Percentiles rank a stretch among this genome's conserved stretches.
These are phyloP conservation scores for Sorex maritimensis DNA, from an alignment of 2,797 vertebrate genomes.

Conservation along the genomic window DNA sequence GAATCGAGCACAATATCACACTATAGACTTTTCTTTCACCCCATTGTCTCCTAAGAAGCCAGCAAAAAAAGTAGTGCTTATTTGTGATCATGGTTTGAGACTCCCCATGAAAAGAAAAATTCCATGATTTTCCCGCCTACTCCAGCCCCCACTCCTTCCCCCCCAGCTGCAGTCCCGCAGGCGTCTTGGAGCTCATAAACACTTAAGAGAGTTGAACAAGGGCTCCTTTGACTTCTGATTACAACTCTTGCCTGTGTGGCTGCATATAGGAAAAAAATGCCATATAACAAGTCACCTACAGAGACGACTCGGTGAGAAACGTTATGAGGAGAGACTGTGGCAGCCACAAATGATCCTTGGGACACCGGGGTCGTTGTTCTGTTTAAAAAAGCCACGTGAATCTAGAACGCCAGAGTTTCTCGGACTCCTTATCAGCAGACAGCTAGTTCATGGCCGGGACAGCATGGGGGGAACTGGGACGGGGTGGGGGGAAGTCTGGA, in stretches of 20 bases:
- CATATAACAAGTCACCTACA: slow-evolving; percentile 66
- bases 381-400: slow-evolving; percentile 52
- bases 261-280: slow-evolving; percentile 62
- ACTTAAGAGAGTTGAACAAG: slow-evolving; percentile 72
- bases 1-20: slow-evolving; percentile 34
- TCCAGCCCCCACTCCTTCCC: too few species aligned
- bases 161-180: background rate
- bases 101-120: slow-evolving; percentile 65
- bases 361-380: slow-evolving; percentile 39
- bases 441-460: background rate
- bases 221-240: slow-evolving; percentile 72
- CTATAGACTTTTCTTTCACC: slow-evolving; percentile 70
- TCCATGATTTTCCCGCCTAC: background rate
- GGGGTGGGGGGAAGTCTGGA: too few species aligned
- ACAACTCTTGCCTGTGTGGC: slow-evolving; percentile 68
- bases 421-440: slow-evolving; percentile 30
- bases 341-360: slow-evolving; percentile 23
- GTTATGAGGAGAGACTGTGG: background rate
- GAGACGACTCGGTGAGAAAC: slow-evolving; percentile 53
- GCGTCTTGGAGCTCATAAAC: slow-evolving; percentile 69
- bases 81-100: slow-evolving; percentile 75
- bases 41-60: slow-evolving; percentile 67
- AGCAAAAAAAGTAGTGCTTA: slow-evolving; percentile 36
- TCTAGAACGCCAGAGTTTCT: slow-evolving; percentile 39
- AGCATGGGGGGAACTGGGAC: background rate